Conservation (phyloP, 1,140 invertebrate species). For the Chironomus tepperi region DNA sequence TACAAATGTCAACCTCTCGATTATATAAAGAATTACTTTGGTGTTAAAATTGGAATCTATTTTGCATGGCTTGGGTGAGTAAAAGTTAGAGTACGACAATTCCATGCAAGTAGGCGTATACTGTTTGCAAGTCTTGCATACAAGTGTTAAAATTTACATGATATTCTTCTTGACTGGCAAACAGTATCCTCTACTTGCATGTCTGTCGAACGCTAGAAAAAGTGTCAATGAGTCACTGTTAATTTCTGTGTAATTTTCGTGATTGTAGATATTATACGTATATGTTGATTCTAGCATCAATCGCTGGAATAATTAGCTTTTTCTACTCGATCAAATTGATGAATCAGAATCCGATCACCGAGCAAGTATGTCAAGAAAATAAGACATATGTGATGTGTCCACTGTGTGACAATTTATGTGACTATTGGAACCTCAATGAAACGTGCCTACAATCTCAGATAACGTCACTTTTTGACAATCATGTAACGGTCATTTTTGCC, state of each 20-base stretch:
- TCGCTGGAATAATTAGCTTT: constrained; percentile 75
- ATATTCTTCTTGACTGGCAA: too few relatives aligned
- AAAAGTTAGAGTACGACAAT: too few relatives aligned
- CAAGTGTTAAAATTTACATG: too few relatives aligned
- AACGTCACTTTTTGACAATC: constrained; percentile 93
- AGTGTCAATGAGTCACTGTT: background rate
- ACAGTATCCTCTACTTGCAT: too few relatives aligned
- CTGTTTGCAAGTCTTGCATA: too few relatives aligned
- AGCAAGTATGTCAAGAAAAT: constrained; percentile 69
- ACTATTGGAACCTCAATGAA: constrained; percentile 79
- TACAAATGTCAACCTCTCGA: constrained; percentile 82
- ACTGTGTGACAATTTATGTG: constrained; percentile 73
- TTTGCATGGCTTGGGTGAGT: constrained; percentile 84
- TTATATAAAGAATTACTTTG: constrained; percentile 84
- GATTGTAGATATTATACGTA: constrained; percentile 71
- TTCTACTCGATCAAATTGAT: constrained; percentile 52
- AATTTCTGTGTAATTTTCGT: background rate
- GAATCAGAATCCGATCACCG: constrained; percentile 44
- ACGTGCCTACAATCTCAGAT: constrained; percentile 79
- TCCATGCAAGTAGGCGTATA: too few relatives aligned
- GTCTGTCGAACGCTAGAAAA: too few relatives aligned
- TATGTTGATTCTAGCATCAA: constrained; percentile 78
- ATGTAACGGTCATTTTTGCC: constrained; percentile 86
- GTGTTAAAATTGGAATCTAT: constrained; percentile 88
- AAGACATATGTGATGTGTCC: constrained; percentile 66